Conservation (phyloP, 2,797 vertebrate species). For the Microhierax caerulescens region DNA sequence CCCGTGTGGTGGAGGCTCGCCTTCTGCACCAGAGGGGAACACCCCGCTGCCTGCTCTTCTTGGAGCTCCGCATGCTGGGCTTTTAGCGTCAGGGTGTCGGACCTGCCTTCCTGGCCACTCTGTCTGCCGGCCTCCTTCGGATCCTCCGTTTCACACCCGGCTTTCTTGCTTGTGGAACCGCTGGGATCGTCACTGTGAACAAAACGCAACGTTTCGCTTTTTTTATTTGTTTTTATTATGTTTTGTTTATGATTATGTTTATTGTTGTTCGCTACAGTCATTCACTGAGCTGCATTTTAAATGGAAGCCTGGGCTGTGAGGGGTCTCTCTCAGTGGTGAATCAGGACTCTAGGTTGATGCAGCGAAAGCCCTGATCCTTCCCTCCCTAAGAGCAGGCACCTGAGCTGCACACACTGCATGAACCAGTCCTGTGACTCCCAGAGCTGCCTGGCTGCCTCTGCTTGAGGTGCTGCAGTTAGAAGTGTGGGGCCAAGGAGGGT, state of each 20-base stretch:
- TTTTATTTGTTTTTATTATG: slow-evolving; percentile 65
- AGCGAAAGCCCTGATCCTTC: not conserved
- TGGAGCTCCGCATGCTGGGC: slow-evolving; percentile 73
- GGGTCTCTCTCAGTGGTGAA: not conserved
- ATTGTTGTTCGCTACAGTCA: not conserved
- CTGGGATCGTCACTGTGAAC: slow-evolving; percentile 81
- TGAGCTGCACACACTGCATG: not conserved
- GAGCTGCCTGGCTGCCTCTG: not conserved
- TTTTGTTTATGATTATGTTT: not conserved
- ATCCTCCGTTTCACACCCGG: slow-evolving; percentile 79
- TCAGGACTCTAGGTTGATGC: not conserved
- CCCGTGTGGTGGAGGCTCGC: slow-evolving; percentile 90
- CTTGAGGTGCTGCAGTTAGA: not conserved
- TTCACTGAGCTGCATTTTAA: slow-evolving; percentile 13
- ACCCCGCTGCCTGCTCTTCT: slow-evolving; percentile 81
- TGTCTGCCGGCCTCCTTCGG: slow-evolving; percentile 79
- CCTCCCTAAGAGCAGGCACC: not conserved
- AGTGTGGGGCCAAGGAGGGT: not conserved
- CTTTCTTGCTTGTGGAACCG: slow-evolving; percentile 73
- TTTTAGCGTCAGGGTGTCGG: slow-evolving; percentile 76
- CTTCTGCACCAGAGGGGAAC: slow-evolving; percentile 81
- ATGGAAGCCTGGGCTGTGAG: not conserved
- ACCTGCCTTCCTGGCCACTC: slow-evolving; percentile 78
- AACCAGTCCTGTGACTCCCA: not conserved
- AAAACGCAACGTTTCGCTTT: slow-evolving; percentile 78